A percentile compares a stretch with the other conserved stretches of the same genome.
phyloP scores from a whole-genome alignment of 2,797 vertebrate genomes.

The Danionella dracula region DNA sequence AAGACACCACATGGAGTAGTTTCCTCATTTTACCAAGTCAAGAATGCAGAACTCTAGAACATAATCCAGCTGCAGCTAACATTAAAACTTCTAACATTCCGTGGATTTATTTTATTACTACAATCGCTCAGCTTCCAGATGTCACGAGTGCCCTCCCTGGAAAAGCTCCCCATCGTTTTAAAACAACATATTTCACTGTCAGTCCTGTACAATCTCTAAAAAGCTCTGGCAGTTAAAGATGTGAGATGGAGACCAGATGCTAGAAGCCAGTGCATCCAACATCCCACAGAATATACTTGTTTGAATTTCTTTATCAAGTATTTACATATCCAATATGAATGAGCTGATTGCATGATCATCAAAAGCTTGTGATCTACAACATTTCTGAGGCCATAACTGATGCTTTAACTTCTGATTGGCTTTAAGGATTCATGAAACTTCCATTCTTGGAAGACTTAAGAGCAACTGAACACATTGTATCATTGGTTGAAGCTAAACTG shows the following conservation, averaged over 20 bases:
- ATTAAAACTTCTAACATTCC: neutral
- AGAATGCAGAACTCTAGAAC: neutral
- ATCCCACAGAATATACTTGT: too few species aligned
- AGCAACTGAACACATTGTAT: neutral
- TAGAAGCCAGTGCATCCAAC: constrained; percentile 21
- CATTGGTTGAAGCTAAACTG: neutral
- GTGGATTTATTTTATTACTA: constrained; percentile 7
- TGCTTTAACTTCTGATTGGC: neutral
- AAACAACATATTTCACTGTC: constrained; percentile 3
- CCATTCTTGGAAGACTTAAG: too few species aligned
- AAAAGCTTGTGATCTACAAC: neutral
- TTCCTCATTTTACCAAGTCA: constrained; percentile 5
- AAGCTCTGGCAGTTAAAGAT: neutral
- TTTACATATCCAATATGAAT: neutral
- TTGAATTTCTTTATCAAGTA: too few species aligned
- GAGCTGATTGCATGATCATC: neutral
- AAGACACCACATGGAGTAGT: constrained; percentile 1
- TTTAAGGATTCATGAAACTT: neutral
- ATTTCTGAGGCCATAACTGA: neutral
- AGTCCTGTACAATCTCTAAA: neutral
- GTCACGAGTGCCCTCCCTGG: constrained; percentile 8
- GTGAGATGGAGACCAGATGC: constrained; percentile 33
- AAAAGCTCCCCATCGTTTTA: constrained; percentile 12
- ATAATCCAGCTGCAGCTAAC: too few species aligned
- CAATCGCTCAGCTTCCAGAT: constrained; percentile 32